A percentile compares a stretch with the other conserved stretches of the same genome.
These are phyloP conservation scores for Thalassarche chlororhynchos DNA, from an alignment of 2,113 vertebrate species.

Conservation along the genomic window DNA sequence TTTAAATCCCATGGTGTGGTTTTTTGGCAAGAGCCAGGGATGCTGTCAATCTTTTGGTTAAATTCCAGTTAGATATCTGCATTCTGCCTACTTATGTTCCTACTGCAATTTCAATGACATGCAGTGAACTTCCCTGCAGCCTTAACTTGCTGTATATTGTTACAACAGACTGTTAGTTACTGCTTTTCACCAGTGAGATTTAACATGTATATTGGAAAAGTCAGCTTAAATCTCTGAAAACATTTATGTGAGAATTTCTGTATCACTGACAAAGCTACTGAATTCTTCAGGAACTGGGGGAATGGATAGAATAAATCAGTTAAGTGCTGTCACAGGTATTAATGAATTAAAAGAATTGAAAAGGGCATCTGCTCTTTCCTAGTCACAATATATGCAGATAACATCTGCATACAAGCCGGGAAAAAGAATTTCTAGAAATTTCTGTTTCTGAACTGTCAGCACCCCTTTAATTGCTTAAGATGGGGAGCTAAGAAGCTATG, in stretches of 20 bases:
- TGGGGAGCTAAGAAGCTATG: neutral
- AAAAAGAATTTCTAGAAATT: neutral
- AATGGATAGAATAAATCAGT: neutral
- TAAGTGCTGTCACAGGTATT: neutral
- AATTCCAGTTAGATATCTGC: constrained; percentile 24
- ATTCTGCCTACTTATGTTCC: constrained; percentile 11
- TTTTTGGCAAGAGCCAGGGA: constrained; percentile 3
- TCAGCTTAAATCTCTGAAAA: neutral
- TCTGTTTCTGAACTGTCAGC: neutral
- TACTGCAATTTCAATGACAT: neutral
- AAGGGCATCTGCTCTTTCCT: neutral
- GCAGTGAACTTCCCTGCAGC: neutral
- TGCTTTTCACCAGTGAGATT: neutral
- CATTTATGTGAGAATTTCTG: neutral
- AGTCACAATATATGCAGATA: neutral
- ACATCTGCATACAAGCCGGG: neutral
- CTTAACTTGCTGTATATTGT: neutral
- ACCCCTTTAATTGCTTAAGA: constrained; percentile 9
- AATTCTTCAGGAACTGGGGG: neutral
- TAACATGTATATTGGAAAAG: neutral
- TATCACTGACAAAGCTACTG: neutral
- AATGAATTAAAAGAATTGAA: neutral
- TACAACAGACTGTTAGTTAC: neutral
- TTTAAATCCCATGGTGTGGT: neutral
- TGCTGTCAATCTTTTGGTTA: constrained; percentile 20